Percentiles rank a stretch among this genome's conserved stretches.
phyloP scores from a whole-genome alignment of 2,797 vertebrate genomes.

The Acanthurus tractus region DNA sequence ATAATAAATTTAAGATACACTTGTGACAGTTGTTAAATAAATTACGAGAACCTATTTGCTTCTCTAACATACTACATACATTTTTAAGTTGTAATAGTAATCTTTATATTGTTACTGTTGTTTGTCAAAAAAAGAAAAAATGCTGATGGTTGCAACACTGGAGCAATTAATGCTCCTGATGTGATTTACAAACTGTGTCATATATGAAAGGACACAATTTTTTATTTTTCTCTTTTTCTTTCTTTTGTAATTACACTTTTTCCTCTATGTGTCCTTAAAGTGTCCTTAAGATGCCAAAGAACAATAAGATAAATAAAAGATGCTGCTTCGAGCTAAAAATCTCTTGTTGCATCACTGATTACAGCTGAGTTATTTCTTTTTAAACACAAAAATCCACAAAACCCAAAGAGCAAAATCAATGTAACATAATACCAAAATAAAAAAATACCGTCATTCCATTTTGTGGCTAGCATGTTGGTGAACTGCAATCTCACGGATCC shows the following conservation, averaged over 20 bases:
- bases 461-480: neutral
- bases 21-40: neutral
- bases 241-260: slow-evolving; percentile 8
- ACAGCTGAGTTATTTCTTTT: neutral
- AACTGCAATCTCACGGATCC: neutral
- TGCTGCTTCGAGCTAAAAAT: neutral
- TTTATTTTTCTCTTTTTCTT: neutral
- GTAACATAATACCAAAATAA: neutral
- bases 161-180: neutral
- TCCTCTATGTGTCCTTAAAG: neutral
- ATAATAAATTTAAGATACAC: neutral
- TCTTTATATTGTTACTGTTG: neutral
- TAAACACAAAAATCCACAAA: neutral
- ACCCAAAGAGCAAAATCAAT: neutral
- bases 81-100: neutral
- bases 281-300: neutral
- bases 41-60: neutral
- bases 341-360: neutral
- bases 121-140: neutral
- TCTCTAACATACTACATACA: neutral
- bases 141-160: neutral
- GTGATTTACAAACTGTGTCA: slow-evolving; percentile 2
- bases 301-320: neutral
- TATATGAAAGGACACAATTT: neutral
- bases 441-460: neutral